phyloP scores from a whole-genome alignment of 2,113 vertebrate species.

The Pluvianellus socialis region DNA sequence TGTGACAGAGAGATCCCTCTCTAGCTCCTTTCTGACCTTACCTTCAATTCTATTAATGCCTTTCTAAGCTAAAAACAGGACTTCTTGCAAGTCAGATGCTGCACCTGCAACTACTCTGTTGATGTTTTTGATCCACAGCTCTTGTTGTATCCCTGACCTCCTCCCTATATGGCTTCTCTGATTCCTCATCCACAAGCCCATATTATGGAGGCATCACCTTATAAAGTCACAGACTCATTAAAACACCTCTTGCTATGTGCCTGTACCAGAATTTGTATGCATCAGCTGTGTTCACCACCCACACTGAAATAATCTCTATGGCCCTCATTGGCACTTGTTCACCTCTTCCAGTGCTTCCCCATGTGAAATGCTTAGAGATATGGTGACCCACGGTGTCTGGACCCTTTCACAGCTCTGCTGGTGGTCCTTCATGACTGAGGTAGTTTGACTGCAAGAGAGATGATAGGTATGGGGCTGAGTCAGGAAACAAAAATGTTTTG shows the following conservation, averaged over 20 bases:
- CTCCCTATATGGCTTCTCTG: background rate
- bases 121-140: background rate
- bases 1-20: background rate
- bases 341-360: background rate
- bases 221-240: background rate
- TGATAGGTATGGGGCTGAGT: background rate
- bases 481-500: background rate
- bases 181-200: background rate
- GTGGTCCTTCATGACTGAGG: background rate
- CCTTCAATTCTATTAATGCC: background rate
- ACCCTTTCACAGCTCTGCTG: background rate
- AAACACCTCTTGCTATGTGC: background rate
- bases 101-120: background rate
- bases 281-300: background rate
- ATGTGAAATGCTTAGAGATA: background rate
- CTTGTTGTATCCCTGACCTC: background rate
- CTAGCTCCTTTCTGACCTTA: background rate
- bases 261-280: background rate
- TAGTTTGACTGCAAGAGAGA: background rate
- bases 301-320: background rate
- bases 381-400: rapidly evolving
- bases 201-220: background rate
- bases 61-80: background rate
- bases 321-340: background rate
- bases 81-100: background rate